Percentiles rank a stretch among this genome's conserved stretches.
phyloP scores from a whole-genome alignment of 1,140 invertebrate species.

The Heliothis virescens region DNA sequence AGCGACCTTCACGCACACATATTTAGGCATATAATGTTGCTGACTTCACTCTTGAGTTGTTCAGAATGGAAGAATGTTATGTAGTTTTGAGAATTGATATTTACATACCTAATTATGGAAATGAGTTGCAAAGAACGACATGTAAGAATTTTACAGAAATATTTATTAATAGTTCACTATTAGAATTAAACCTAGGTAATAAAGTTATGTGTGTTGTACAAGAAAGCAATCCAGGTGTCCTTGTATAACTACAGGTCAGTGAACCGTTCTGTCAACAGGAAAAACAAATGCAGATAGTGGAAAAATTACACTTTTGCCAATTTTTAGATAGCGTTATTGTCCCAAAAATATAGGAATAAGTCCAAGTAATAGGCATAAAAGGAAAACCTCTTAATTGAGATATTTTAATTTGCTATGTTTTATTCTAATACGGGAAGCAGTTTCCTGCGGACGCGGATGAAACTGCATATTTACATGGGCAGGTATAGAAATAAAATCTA shows the following conservation, averaged over 20 bases:
- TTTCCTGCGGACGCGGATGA: too few relatives aligned
- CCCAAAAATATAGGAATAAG: background rate
- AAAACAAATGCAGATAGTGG: background rate
- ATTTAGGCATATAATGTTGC: conserved; percentile 39
- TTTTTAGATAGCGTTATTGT: conserved; percentile 12
- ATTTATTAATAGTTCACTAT: too few relatives aligned
- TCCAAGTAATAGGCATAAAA: too few relatives aligned
- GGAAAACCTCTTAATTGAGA: background rate
- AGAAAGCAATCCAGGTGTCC: too few relatives aligned
- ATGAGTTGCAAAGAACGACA: too few relatives aligned
- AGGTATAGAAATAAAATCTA: background rate
- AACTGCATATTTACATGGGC: background rate
- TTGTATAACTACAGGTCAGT: conserved; percentile 43
- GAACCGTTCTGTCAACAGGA: conserved; percentile 11
- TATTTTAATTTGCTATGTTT: background rate
- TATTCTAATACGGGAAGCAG: background rate
- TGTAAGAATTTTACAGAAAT: too few relatives aligned
- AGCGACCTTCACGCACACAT: conserved; percentile 29
- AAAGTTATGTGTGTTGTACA: background rate
- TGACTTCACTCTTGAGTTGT: background rate
- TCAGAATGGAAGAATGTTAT: conserved; percentile 1
- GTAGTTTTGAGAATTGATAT: background rate
- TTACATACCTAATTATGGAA: background rate
- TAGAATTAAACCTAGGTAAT: too few relatives aligned
- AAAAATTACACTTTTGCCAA: background rate